A percentile compares a stretch with the other conserved stretches of the same genome.
These are phyloP conservation scores for Pipistrellus kuhlii DNA, from an alignment of 2,797 vertebrate species.

Conservation along the genomic window DNA sequence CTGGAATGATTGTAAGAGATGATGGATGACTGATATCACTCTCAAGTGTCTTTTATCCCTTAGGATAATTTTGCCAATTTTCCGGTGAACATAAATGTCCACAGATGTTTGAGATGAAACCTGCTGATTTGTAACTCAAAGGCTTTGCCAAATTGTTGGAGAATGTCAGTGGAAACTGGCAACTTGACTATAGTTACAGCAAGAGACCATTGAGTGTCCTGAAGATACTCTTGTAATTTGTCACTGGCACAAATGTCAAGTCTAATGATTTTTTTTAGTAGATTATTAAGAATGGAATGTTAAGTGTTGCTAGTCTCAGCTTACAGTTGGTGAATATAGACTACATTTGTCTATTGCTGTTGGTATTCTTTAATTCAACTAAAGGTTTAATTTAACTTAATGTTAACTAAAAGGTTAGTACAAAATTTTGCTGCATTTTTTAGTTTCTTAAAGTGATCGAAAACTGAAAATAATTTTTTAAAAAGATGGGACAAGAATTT, in stretches of 20 bases:
- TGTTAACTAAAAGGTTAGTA: neutral
- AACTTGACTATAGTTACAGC: constrained; percentile 54
- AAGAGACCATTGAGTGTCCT: constrained; percentile 38
- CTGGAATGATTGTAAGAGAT: constrained; percentile 77
- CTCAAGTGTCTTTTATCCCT: constrained; percentile 82
- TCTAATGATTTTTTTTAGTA: constrained; percentile 43
- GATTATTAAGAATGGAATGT: constrained; percentile 35
- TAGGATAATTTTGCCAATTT: constrained; percentile 84
- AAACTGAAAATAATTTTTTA: neutral
- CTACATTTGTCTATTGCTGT: neutral
- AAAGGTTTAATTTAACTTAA: neutral
- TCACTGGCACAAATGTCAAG: constrained; percentile 22
- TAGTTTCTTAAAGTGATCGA: constrained; percentile 12
- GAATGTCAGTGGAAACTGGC: constrained; percentile 72
- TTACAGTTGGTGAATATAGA: neutral
- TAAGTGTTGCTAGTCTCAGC: neutral
- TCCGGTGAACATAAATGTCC: constrained; percentile 80
- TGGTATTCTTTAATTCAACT: constrained; percentile 3
- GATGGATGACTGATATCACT: constrained; percentile 84
- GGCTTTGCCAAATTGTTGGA: constrained; percentile 72
- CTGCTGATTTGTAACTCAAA: constrained; percentile 79
- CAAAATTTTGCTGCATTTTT: constrained; percentile 43
- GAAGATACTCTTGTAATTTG: constrained; percentile 62
- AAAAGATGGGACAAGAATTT: neutral
- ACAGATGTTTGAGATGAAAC: constrained; percentile 83